Evolutionary conservation across 2,888 invertebrate species (phyloP), one percentile per base, ranked within the genome.

Genomic region (Branchipolynoe longqiensis): DNA sequence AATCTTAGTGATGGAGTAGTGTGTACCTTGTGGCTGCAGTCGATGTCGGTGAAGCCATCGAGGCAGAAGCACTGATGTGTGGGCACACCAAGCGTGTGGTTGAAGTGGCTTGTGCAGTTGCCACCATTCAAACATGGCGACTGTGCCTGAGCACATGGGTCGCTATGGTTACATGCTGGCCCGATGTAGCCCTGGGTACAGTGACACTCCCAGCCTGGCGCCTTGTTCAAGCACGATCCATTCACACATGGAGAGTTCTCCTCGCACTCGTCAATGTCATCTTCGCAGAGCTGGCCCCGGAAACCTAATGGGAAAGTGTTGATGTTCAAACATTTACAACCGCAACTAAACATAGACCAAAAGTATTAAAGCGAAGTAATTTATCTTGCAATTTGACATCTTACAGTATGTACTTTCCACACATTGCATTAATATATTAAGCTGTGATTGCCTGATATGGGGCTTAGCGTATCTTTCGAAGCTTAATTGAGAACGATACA

Each of bases 71-170:
- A 87, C 56, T 31, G 1, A 6, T n/a, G 41, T 6, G 6, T 41
- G 12, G 78, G 54, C 12, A 12, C 62, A 8, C 28, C 22, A 14
- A 12, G 1, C 2, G 54, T 59, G n/a, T 84, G 38, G 58, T 86
- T 38, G 33, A 28, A 81, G 0, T 31, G 2, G 38, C 18, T 25
- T 22, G 36, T 73, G 40, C 86, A 86, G 95, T 91, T 93, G 1
- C 94, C 95, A 12, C 93, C 94, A 89, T 95, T 95, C 83, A 92
- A 0, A 87, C 92, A 91, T 0, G 85, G 85, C 4, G 81, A 40
- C 0, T 58, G 22, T 28, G 83, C 78, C 8, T 41, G n/a, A 28
- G 40, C 38, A 85, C 82, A 84, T 28, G 91, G 86, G 85, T 85
- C 62, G n/a, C 18, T 2, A 33, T 73, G 73, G 48, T 85, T 40